Base-by-base conservation (phyloP, 2,797 vertebrate genomes). In the Sebastes matsubarae region DNA sequence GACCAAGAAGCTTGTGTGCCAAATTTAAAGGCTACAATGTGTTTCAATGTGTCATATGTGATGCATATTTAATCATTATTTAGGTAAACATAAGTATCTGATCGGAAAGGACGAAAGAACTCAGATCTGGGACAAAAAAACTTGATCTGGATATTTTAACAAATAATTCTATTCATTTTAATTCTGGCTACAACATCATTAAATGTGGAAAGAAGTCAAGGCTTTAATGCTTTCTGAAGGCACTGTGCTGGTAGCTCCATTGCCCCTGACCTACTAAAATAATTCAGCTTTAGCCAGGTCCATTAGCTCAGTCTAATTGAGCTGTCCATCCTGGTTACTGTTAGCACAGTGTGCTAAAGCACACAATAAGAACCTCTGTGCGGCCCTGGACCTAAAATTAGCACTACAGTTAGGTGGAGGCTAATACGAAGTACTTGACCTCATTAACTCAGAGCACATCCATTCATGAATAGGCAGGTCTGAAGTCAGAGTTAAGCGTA, bases 381-480 rank as follows among this genome's bases (percentile, higher is more conserved):
- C 7, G 10, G 79, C 81, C 70, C 36, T 24, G 38, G 69, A 81
- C 71, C 86, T 92, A 88, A 91, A 91, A 91, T 90, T 90, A 93
- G 87, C 70, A 5, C 83, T 29, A 16, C 24, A 57, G 74, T 75
- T 75, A 79, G 86, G 83, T 87, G 57, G 29, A 83, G 79, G 87
- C 83, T 89, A 91, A 88, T 74, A 32, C 50, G 27, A 75, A 72
- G 80, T 74, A 82, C 81, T 91, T 92, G 92, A 87, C 89, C 94
- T 92, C 89, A 90, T 95, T 93, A 91, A 86, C 87, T 93, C 81
- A 70, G 64, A 42, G 68, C 59, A 81, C 54, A 80, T 83, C 72
- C 82, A 71, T 82, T 91, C 79, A 80, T 58, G 77, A 64, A 72
- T 2, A 13, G 22, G 58, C 66, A 42, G 61, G 75, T 87, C 72